Evolutionary conservation across 1,140 invertebrate species (phyloP), one percentile per base, ranked within the genome.

Genomic region (Drosophila teissieri): DNA sequence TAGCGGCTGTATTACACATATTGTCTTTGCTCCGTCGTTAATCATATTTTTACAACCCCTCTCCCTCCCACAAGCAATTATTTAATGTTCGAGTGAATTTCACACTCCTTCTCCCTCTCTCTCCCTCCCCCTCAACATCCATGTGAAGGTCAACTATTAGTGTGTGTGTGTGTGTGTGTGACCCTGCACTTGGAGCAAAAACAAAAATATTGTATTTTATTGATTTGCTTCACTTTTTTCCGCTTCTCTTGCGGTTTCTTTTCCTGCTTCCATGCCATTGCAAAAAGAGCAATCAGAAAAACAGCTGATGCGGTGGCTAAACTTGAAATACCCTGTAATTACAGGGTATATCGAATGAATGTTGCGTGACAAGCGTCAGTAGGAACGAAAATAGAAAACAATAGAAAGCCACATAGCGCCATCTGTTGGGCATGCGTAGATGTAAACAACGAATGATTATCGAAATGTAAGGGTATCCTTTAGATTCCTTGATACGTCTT

Each of bases 171-270:
- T 57, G 62, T 40, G 72, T 3, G 24, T 24, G 24, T 65, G 78
- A 86, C 82, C 80, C 84, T 88, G 83, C 84, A 89, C 79, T 89
- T 83, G 84, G 40, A 74, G 79, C 77, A 57, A 56, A 75, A 57
- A 53, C 31, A 75, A 64, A 65, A 34, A 75, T 39, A 39, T 39
- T 39, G 11, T 45, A 53, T 42, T 39, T 86, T 86, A 86, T 86
- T 86, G 83, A 86, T 86, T 86, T 82, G 70, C 75, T 69, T 77
- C 42, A 53, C 8, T 60, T 58, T 74, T 49, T 42, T 60, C 36
- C 12, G 40, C 37, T 44, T 53, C 36, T 56, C 15, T 48, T 51
- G 27, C 36, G 34, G 60, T 68, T 69, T 45, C 65, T 40, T 34
- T 49, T 60, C 24, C 69, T 72, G 54, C 56, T 62, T n/a, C 17